Evolutionary conservation across 2,797 vertebrate genomes (phyloP).

Genomic region (Phataginus tricuspis): DNA sequence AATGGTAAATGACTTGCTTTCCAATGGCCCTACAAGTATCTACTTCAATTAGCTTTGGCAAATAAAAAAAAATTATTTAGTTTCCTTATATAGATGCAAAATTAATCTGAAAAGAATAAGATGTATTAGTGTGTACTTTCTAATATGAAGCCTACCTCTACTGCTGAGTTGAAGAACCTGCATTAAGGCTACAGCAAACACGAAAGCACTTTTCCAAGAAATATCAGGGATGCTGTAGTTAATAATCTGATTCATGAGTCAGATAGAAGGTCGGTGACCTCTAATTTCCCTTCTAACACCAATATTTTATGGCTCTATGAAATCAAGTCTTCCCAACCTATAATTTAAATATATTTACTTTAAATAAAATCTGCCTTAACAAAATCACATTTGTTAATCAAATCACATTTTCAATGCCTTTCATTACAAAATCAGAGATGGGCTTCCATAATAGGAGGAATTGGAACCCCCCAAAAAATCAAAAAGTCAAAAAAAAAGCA

Average conservation of each 20-base stretch:
- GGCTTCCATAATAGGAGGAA: slow-evolving; percentile 41
- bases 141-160: slow-evolving; percentile 65
- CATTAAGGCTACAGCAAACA: slow-evolving; percentile 63
- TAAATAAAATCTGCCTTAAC: slow-evolving; percentile 66
- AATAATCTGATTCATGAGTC: slow-evolving; percentile 68
- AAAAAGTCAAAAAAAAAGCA: not conserved
- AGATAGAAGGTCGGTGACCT: slow-evolving; percentile 46
- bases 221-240: slow-evolving; percentile 66
- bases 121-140: slow-evolving; percentile 50
- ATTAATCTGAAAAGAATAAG: slow-evolving; percentile 62
- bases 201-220: slow-evolving; percentile 57
- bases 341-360: slow-evolving; percentile 68
- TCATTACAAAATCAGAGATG: slow-evolving; percentile 58
- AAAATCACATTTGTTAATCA: slow-evolving; percentile 59
- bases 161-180: slow-evolving; percentile 51
- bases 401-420: slow-evolving; percentile 64
- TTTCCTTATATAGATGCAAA: slow-evolving; percentile 44
- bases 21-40: slow-evolving; percentile 55
- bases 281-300: slow-evolving; percentile 57
- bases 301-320: slow-evolving; percentile 66
- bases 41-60: slow-evolving; percentile 56
- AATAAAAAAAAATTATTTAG: slow-evolving; percentile 66
- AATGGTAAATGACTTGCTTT: slow-evolving; percentile 51
- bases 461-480: not conserved
- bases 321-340: slow-evolving; percentile 55